phyloP scores from a whole-genome alignment of 2,888 invertebrate species.

The Pegoplata infirma region DNA sequence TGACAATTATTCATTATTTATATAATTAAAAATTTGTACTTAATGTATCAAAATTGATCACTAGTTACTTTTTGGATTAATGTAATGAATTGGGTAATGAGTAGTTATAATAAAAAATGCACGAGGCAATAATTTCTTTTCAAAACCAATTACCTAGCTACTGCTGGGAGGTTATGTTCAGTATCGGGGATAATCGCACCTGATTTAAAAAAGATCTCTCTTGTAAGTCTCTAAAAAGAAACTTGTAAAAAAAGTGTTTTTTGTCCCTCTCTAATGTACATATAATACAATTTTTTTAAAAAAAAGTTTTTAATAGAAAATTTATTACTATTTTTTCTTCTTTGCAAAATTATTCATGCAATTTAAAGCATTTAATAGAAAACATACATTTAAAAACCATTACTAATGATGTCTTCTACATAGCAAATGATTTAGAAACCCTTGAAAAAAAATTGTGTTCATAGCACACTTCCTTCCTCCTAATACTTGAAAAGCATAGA shows the following conservation, averaged over 20 bases:
- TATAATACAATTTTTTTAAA: background rate
- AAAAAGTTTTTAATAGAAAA: background rate
- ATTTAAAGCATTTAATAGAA: constrained; percentile 27
- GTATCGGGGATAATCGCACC: too few species aligned
- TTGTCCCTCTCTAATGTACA: background rate
- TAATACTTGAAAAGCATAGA: background rate
- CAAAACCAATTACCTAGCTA: too few species aligned
- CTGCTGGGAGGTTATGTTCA: too few species aligned
- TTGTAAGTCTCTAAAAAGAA: background rate
- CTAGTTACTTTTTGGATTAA: too few species aligned
- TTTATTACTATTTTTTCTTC: constrained; percentile 22
- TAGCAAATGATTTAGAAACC: background rate
- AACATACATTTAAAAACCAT: constrained; percentile 13
- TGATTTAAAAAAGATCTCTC: too few species aligned
- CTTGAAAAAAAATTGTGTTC: constrained; percentile 18
- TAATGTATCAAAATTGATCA: too few species aligned
- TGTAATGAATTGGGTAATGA: too few species aligned
- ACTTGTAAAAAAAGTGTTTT: too few species aligned
- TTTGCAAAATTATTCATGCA: constrained; percentile 38
- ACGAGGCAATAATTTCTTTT: too few species aligned
- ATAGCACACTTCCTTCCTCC: background rate
- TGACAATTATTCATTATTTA: too few species aligned
- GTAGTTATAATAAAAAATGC: too few species aligned
- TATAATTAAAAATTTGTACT: too few species aligned
- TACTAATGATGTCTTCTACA: background rate